phyloP scores from a whole-genome alignment of 2,797 vertebrate species.

The Artibeus lituratus region DNA sequence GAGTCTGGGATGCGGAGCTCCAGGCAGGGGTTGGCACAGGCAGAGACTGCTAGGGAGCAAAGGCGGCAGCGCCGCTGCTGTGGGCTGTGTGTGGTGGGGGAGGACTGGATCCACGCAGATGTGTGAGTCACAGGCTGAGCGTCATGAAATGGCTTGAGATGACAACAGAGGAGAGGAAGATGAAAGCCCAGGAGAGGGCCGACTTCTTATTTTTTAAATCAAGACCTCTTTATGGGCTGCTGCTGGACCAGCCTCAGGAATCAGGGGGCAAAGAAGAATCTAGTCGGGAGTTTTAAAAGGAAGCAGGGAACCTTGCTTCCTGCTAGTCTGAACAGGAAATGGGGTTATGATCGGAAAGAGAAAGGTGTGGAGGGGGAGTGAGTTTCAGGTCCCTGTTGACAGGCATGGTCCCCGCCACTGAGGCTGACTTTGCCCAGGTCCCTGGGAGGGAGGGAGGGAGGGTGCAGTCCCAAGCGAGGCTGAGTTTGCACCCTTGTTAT shows the following conservation, averaged over 20 bases:
- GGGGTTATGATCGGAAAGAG: background rate
- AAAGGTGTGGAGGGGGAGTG: background rate
- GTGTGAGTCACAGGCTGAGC: background rate
- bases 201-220: background rate
- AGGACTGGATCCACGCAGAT: background rate
- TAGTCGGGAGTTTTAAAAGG: background rate
- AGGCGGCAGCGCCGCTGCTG: fast-evolving
- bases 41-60: background rate
- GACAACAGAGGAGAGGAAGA: background rate
- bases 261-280: background rate
- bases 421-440: fast-evolving
- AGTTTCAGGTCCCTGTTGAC: background rate
- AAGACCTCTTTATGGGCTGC: background rate
- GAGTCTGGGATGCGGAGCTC: background rate
- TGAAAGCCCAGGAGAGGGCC: fast-evolving
- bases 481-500: too few species aligned
- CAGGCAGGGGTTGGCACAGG: background rate
- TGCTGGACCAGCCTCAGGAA: background rate
- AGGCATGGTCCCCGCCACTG: fast-evolving
- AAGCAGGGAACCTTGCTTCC: background rate
- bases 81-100: background rate
- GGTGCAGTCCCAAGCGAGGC: fast-evolving
- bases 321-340: background rate
- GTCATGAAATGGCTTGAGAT: background rate
- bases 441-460: too few species aligned